Evolutionary conservation across 2,113 vertebrate species (phyloP).

Genomic region (Eurystomus gularis): DNA sequence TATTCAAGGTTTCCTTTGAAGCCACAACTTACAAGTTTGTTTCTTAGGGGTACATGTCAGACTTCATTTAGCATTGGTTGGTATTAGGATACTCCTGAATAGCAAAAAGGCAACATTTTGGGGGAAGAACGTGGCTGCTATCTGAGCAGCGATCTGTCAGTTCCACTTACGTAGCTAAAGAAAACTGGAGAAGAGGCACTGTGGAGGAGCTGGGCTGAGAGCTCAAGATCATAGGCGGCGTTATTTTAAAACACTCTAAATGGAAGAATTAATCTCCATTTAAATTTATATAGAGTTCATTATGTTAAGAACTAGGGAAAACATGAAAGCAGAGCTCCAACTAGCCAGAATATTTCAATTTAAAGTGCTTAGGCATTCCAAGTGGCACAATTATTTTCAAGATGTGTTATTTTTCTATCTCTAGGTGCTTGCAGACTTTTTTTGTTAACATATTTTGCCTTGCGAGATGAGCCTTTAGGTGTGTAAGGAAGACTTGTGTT

Average conservation of each 20-base stretch:
- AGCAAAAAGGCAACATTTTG: slow-evolving; percentile 89
- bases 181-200: slow-evolving; percentile 71
- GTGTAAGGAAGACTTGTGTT: neutral
- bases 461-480: neutral
- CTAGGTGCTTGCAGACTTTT: neutral
- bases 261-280: slow-evolving; percentile 40
- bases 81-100: slow-evolving; percentile 88
- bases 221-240: slow-evolving; percentile 18
- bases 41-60: slow-evolving; percentile 99
- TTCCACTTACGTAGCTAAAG: slow-evolving; percentile 84
- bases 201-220: slow-evolving; percentile 44
- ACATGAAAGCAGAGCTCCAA: neutral
- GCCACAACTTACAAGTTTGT: slow-evolving; percentile 94
- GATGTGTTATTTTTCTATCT: neutral
- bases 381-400: neutral
- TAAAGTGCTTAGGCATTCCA: neutral
- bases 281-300: slow-evolving; percentile 2
- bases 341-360: neutral
- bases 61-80: slow-evolving; percentile 92
- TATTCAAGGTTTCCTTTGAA: slow-evolving; percentile 93
- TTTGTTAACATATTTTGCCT: neutral
- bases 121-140: slow-evolving; percentile 82
- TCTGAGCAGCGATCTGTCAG: slow-evolving; percentile 93
- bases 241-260: slow-evolving; percentile 11
- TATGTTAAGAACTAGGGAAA: neutral